Percentiles rank a stretch among this genome's conserved stretches.
phyloP scores from a whole-genome alignment of 2,797 vertebrate species.

The Alectoris magna region DNA sequence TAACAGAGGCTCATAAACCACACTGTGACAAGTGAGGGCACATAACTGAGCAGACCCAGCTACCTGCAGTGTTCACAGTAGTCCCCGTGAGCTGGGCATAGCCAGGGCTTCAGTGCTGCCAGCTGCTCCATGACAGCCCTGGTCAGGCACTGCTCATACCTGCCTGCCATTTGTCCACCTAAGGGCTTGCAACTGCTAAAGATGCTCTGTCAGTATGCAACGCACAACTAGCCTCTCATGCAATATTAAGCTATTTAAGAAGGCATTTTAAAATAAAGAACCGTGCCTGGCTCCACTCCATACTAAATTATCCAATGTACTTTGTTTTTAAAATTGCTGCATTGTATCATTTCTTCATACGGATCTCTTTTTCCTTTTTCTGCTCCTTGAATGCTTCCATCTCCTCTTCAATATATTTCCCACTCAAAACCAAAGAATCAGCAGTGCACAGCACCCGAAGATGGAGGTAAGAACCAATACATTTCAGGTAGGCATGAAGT shows the following conservation, averaged over 20 bases:
- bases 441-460: not conserved
- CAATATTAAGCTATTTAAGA: not conserved
- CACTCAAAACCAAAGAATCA: not conserved
- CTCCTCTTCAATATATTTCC: not conserved
- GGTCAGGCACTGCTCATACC: not conserved
- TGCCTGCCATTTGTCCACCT: not conserved
- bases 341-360: not conserved
- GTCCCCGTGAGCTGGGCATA: not conserved
- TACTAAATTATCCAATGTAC: not conserved
- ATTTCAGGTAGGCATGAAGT: not conserved
- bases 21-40: not conserved
- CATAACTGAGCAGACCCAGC: not conserved
- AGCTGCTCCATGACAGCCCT: not conserved
- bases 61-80: not conserved
- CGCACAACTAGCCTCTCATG: not conserved
- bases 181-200: rapidly evolving
- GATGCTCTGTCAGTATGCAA: not conserved
- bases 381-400: not conserved
- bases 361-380: not conserved
- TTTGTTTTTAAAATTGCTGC: not conserved
- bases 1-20: not conserved
- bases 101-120: not conserved
- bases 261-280: not conserved
- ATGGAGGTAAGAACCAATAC: not conserved
- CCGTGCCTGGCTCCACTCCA: not conserved